phyloP scores from a whole-genome alignment of 2,888 invertebrate species.

The Brenthis daphne region DNA sequence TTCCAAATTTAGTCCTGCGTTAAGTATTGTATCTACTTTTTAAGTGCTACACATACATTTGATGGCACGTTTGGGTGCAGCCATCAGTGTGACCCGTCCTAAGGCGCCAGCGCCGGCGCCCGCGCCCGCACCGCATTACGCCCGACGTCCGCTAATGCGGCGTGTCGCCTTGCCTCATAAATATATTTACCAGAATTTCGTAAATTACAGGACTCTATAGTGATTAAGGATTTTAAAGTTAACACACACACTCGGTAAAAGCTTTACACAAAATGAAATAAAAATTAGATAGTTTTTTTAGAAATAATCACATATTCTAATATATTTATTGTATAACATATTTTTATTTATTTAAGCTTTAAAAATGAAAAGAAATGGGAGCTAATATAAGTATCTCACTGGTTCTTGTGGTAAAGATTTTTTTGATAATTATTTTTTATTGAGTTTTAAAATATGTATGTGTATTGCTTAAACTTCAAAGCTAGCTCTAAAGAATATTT shows the following conservation, averaged over 20 bases:
- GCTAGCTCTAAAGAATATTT: no score
- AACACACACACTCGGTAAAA: slow-evolving; percentile 8
- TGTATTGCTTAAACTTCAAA: no score
- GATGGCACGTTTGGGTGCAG: background rate
- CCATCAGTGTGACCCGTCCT: slow-evolving; percentile 11
- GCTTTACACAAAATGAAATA: slow-evolving; percentile 2
- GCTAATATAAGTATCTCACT: no score
- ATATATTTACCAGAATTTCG: slow-evolving; percentile 15
- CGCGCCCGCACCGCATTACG: slow-evolving; percentile 24
- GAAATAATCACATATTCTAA: no score
- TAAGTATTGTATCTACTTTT: background rate
- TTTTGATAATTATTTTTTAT: no score
- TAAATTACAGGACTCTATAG: slow-evolving; percentile 7
- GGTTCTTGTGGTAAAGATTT: no score
- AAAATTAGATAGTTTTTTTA: no score
- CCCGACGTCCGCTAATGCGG: slow-evolving; percentile 14
- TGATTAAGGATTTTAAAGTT: slow-evolving; percentile 11
- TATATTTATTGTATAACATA: no score
- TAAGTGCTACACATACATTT: background rate
- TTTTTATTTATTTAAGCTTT: no score
- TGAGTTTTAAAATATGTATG: no score
- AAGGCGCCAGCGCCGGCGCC: slow-evolving; percentile 31
- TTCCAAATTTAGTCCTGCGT: background rate
- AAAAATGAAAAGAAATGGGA: no score
- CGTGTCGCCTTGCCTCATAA: slow-evolving; percentile 24